phyloP scores from a whole-genome alignment of 1,140 invertebrate species.

The Leptoteleia sp. region DNA sequence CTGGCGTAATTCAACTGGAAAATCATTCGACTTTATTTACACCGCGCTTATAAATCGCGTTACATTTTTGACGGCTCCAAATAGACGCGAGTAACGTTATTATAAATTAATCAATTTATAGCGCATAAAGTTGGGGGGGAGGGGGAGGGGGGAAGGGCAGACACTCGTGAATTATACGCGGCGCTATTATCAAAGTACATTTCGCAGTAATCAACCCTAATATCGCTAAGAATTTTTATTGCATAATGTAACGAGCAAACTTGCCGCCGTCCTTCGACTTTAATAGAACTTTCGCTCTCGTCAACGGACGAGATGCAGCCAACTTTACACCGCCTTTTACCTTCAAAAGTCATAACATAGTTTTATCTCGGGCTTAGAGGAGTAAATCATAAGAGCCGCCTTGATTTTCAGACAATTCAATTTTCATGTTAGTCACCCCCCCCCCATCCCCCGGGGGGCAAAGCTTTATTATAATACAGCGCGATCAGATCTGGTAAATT shows the following conservation, averaged over 20 bases:
- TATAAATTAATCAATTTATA: slow-evolving; percentile 26
- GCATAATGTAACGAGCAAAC: slow-evolving; percentile 31
- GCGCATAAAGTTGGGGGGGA: slow-evolving; percentile 17
- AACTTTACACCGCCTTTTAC: slow-evolving; percentile 33
- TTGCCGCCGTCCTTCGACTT: slow-evolving; percentile 36
- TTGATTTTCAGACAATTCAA: background rate
- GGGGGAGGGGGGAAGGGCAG: too few species aligned
- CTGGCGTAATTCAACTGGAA: slow-evolving; percentile 11
- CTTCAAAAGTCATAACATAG: slow-evolving; percentile 2
- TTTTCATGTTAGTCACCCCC: too few species aligned
- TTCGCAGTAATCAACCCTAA: slow-evolving; percentile 42
- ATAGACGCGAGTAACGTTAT: background rate
- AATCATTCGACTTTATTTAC: slow-evolving; percentile 18
- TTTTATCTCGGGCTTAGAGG: slow-evolving; percentile 2
- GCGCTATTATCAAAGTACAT: slow-evolving; percentile 30
- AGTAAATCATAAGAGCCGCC: background rate
- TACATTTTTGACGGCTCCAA: slow-evolving; percentile 6
- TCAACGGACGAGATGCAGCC: slow-evolving; percentile 7
- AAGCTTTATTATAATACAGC: too few species aligned
- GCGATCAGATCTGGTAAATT: too few species aligned
- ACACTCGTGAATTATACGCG: background rate
- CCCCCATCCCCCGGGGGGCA: too few species aligned
- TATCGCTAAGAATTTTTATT: slow-evolving; percentile 43
- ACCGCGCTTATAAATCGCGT: slow-evolving; percentile 4
- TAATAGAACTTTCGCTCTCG: slow-evolving; percentile 54